These are phyloP conservation scores for Callosobruchus maculatus DNA, from an alignment of 2,888 invertebrate genomes.

Conservation along the genomic window DNA sequence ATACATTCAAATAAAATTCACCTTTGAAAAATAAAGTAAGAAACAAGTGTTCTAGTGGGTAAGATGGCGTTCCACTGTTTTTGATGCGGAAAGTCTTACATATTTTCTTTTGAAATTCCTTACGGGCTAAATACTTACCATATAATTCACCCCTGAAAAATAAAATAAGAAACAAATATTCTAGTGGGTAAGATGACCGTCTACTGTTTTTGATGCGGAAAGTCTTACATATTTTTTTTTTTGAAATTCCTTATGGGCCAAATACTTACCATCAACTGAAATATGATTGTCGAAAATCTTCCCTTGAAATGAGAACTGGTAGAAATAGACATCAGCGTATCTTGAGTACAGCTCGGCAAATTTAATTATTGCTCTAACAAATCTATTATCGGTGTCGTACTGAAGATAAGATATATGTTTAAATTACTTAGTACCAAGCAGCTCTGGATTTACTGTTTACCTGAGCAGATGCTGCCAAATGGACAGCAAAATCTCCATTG, in stretches of 20 bases:
- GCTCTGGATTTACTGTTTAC: slow-evolving; percentile 1
- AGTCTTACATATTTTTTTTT: no score
- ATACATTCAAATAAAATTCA: no score
- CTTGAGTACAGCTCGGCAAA: slow-evolving; percentile 23
- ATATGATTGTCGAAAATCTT: slow-evolving; percentile 22
- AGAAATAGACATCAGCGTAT: slow-evolving; percentile 23
- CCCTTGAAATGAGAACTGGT: slow-evolving; percentile 28
- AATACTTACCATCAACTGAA: slow-evolving; percentile 13
- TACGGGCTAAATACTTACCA: no score
- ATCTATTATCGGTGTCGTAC: slow-evolving; percentile 26
- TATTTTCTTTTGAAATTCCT: no score
- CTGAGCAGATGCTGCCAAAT: slow-evolving; percentile 2
- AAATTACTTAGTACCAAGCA: background rate
- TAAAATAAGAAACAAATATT: no score
- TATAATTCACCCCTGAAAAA: no score
- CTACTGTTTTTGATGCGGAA: no score
- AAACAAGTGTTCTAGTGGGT: no score
- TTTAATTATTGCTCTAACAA: slow-evolving; percentile 22
- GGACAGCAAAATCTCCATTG: background rate
- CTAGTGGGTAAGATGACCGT: no score
- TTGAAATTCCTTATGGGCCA: background rate
- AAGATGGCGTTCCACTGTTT: no score
- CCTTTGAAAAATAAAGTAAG: no score
- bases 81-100: no score
- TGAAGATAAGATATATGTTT: slow-evolving; percentile 1